Evolutionary conservation across 2,113 vertebrate genomes (phyloP).

Genomic region (Psophia crepitans): DNA sequence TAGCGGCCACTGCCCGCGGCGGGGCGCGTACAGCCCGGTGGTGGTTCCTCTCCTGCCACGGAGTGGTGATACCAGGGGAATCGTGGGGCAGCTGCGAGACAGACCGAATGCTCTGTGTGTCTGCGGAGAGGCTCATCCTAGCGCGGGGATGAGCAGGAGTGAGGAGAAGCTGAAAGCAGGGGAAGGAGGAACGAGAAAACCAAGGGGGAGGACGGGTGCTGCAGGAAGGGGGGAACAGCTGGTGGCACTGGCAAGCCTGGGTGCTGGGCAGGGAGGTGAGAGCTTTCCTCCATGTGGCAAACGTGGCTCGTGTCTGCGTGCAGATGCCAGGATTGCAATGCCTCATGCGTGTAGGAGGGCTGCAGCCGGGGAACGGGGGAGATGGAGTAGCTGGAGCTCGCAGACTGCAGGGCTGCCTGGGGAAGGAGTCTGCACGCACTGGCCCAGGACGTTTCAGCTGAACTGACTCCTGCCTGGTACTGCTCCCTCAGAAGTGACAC

Average conservation of each 20-base stretch:
- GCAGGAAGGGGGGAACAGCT: background rate
- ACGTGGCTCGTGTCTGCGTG: background rate
- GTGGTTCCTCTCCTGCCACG: background rate
- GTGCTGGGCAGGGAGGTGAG: background rate
- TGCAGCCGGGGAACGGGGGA: background rate
- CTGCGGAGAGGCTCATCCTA: background rate
- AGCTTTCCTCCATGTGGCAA: background rate
- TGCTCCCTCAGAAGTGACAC: background rate
- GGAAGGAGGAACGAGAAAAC: background rate
- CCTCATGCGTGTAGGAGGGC: background rate
- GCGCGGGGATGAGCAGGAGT: background rate
- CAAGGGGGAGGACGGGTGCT: background rate
- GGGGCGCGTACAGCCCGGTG: background rate
- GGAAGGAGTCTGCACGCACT: accelerated
- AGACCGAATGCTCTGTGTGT: background rate
- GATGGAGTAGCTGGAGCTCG: background rate
- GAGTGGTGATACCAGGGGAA: background rate
- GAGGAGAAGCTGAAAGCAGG: background rate
- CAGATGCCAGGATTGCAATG: background rate
- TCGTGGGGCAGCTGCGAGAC: background rate
- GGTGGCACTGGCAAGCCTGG: background rate
- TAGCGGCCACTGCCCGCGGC: background rate
- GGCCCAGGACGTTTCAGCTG: background rate
- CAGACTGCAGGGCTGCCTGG: background rate
- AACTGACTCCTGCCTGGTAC: background rate